phyloP scores from a whole-genome alignment of 2,797 vertebrate species.

The Cuniculus paca region DNA sequence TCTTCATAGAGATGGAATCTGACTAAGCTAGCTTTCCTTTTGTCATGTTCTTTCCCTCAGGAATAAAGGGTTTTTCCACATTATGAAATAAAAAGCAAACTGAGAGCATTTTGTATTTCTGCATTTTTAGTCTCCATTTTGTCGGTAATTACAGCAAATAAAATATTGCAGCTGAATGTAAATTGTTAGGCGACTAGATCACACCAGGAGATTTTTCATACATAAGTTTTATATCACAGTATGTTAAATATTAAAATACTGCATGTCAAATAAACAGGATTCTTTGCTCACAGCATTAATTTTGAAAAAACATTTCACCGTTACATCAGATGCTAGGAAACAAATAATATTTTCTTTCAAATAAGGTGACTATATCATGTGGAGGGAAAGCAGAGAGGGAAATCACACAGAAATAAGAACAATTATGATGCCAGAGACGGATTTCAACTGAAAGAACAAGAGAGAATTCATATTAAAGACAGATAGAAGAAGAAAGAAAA shows the following conservation, averaged over 20 bases:
- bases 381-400: background rate
- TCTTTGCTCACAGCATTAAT: slow-evolving; percentile 77
- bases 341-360: slow-evolving; percentile 59
- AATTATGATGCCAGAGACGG: slow-evolving; percentile 23
- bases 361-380: slow-evolving; percentile 68
- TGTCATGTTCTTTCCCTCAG: background rate
- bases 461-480: slow-evolving; percentile 7
- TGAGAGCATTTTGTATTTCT: slow-evolving; percentile 72
- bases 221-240: slow-evolving; percentile 76
- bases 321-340: slow-evolving; percentile 57
- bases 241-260: slow-evolving; percentile 83
- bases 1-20: background rate
- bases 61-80: slow-evolving; percentile 29
- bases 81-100: slow-evolving; percentile 58
- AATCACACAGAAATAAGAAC: slow-evolving; percentile 56
- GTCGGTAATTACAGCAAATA: slow-evolving; percentile 79
- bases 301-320: slow-evolving; percentile 76
- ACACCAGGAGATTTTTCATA: slow-evolving; percentile 75
- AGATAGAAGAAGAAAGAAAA: slow-evolving; percentile 11
- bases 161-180: slow-evolving; percentile 76
- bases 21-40: background rate
- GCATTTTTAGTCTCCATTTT: slow-evolving; percentile 80
- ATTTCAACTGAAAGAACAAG: slow-evolving; percentile 53
- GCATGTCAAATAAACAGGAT: slow-evolving; percentile 74
- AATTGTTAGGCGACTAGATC: slow-evolving; percentile 79